Conservation (phyloP, 2,113 vertebrate genomes). For the Paramisgurnus dabryanus region DNA sequence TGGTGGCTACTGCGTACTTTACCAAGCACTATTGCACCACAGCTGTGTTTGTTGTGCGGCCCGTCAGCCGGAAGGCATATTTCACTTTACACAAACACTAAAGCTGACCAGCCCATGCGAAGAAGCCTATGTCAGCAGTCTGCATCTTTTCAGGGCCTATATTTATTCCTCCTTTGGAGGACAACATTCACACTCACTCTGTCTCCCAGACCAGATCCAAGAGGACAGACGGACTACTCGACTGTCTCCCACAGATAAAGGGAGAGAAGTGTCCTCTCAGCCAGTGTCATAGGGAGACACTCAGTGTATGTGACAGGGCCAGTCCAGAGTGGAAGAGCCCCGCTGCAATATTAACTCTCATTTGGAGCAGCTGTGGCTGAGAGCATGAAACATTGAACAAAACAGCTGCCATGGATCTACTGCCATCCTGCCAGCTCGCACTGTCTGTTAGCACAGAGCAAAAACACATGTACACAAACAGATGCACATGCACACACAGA, state of each 20-base stretch:
- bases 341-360: constrained; percentile 97
- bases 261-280: constrained; percentile 67
- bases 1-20: constrained; percentile 11
- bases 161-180: constrained; percentile 33
- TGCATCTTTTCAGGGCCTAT: constrained; percentile 32
- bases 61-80: constrained; percentile 49
- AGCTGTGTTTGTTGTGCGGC: constrained; percentile 38
- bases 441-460: constrained; percentile 77
- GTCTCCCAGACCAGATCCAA: constrained; percentile 47
- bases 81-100: constrained; percentile 47
- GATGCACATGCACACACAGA: constrained; percentile 48
- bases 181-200: constrained; percentile 44
- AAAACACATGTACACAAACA: constrained; percentile 61
- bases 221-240: constrained; percentile 49
- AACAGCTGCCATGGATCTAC: constrained; percentile 97
- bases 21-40: constrained; percentile 3
- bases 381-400: constrained; percentile 99
- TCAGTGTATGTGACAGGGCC: constrained; percentile 92
- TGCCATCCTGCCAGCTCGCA: constrained; percentile 80
- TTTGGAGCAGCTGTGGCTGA: constrained; percentile 97
- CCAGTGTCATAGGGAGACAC: constrained; percentile 79
- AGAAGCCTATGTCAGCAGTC: constrained; percentile 56
- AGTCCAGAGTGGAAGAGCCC: constrained; percentile 83
- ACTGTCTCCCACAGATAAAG: constrained; percentile 48
- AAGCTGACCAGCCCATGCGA: constrained; percentile 35